Conservation (phyloP, 2,113 vertebrate genomes). For the Chinchilla lanigera region DNA sequence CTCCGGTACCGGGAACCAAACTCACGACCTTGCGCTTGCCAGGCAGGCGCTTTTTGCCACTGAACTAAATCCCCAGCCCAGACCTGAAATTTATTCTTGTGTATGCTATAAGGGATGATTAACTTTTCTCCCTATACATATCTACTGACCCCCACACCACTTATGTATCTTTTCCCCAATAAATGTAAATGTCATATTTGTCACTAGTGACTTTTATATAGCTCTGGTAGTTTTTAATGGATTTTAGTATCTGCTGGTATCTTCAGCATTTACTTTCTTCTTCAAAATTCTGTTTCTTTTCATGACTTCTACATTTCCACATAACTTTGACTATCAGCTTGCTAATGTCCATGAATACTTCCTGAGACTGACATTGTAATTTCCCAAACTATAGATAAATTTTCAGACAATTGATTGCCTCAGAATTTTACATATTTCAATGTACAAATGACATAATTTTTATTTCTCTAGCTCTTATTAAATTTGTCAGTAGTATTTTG, state of each 20-base stretch:
- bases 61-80: no score
- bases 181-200: neutral
- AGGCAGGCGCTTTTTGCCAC: no score
- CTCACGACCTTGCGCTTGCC: no score
- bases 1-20: no score
- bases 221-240: neutral
- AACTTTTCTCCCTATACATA: neutral
- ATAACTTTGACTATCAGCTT: neutral
- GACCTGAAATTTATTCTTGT: neutral
- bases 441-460: neutral
- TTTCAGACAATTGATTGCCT: neutral
- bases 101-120: neutral
- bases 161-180: neutral
- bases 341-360: neutral
- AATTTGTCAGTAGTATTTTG: neutral
- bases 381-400: neutral
- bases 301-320: neutral
- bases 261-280: neutral
- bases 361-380: neutral
- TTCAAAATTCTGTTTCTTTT: neutral
- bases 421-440: neutral
- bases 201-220: neutral
- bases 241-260: neutral
- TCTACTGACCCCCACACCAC: neutral
- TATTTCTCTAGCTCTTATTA: neutral